These are phyloP conservation scores for Catharus bicknelli DNA, from an alignment of 2,113 vertebrate species.

Conservation along the genomic window DNA sequence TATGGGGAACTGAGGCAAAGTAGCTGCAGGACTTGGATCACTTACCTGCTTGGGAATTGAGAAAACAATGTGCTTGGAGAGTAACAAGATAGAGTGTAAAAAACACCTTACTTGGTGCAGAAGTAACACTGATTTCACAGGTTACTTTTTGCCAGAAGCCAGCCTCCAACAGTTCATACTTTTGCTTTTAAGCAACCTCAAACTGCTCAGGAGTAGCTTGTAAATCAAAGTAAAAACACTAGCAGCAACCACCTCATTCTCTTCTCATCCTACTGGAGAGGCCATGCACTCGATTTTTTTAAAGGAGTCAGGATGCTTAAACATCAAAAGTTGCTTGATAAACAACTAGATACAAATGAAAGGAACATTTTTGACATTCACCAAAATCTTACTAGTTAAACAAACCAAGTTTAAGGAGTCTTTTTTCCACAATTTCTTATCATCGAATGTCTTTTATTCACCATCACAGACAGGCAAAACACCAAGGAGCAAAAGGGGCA, in stretches of 20 bases:
- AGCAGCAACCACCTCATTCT: neutral
- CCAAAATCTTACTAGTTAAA: neutral
- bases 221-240: neutral
- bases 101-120: neutral
- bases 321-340: neutral
- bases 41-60: neutral
- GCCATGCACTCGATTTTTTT: neutral
- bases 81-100: neutral
- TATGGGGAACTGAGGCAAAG: neutral
- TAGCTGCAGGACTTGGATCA: neutral
- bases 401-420: neutral
- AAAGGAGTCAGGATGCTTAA: neutral
- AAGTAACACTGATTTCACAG: neutral
- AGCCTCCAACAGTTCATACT: neutral
- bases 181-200: accelerated
- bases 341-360: neutral
- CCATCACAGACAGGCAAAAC: neutral
- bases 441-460: neutral
- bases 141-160: neutral
- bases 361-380: neutral
- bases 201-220: neutral
- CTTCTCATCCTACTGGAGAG: neutral
- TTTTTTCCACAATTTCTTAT: neutral
- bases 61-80: neutral
- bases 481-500: neutral